Evolutionary conservation across 2,888 invertebrate species (phyloP).

Genomic region (Volucella inanis): DNA sequence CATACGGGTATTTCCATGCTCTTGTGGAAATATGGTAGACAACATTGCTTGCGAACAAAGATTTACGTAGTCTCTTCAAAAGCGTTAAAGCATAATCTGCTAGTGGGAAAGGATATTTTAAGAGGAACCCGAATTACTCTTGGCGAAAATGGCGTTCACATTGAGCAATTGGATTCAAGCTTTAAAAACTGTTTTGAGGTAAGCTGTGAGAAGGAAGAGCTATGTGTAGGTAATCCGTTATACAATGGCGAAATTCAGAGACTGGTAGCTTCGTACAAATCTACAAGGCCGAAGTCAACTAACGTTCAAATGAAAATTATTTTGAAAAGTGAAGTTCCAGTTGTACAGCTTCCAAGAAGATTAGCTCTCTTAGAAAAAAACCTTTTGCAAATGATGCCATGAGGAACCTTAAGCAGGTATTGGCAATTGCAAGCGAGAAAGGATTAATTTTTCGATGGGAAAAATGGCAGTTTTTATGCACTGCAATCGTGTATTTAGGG

Average conservation of each 20-base stretch:
- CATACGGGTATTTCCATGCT: neutral
- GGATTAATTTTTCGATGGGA: too few species aligned
- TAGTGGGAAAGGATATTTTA: neutral
- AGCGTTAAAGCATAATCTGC: neutral
- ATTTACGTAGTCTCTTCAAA: slow-evolving; percentile 4
- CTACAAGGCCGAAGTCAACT: neutral
- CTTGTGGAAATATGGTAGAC: neutral
- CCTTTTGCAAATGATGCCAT: too few species aligned
- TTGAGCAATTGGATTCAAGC: neutral
- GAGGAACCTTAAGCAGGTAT: too few species aligned
- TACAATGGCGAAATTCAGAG: neutral
- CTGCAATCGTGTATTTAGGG: too few species aligned
- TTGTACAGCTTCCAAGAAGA: neutral
- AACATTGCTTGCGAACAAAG: neutral
- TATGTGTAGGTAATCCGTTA: neutral
- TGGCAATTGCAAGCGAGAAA: too few species aligned
- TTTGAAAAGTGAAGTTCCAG: neutral
- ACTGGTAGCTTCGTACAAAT: neutral
- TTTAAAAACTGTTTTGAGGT: neutral
- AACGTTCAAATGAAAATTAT: neutral
- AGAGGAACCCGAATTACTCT: neutral
- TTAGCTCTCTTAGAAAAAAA: neutral
- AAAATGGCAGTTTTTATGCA: too few species aligned
- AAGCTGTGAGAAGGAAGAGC: neutral
- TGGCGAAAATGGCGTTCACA: neutral